Conservation (phyloP, 2,113 vertebrate species). For the Nycticorax nycticorax region DNA sequence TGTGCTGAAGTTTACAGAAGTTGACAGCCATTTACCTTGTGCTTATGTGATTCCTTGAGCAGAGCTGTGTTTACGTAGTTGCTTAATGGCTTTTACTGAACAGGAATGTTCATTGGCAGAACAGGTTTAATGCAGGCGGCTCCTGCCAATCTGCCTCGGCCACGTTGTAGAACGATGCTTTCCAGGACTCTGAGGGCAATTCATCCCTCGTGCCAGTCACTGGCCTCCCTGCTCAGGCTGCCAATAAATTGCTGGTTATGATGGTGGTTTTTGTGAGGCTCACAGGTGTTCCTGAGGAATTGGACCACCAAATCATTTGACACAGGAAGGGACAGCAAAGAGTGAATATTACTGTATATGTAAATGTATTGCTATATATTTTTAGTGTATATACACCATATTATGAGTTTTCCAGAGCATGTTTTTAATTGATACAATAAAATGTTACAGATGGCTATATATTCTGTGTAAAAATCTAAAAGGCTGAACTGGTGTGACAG, state of each 20-base stretch:
- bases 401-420: conserved; percentile 12
- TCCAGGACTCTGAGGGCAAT: neutral
- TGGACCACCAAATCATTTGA: neutral
- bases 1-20: neutral
- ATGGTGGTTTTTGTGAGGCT: neutral
- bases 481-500: neutral
- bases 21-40: neutral
- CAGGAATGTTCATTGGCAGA: neutral
- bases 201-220: neutral
- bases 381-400: neutral
- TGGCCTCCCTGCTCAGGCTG: neutral
- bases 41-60: neutral
- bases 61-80: neutral
- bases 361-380: neutral
- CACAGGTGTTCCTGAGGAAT: neutral
- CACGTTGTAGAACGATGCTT: neutral
- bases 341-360: neutral
- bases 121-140: neutral
- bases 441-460: neutral
- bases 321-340: neutral
- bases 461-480: neutral
- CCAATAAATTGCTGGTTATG: neutral
- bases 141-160: neutral
- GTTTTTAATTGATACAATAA: conserved; percentile 32
- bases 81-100: neutral